These are phyloP conservation scores for Prochilodus magdalenae DNA, from an alignment of 2,113 vertebrate genomes.

Conservation along the genomic window DNA sequence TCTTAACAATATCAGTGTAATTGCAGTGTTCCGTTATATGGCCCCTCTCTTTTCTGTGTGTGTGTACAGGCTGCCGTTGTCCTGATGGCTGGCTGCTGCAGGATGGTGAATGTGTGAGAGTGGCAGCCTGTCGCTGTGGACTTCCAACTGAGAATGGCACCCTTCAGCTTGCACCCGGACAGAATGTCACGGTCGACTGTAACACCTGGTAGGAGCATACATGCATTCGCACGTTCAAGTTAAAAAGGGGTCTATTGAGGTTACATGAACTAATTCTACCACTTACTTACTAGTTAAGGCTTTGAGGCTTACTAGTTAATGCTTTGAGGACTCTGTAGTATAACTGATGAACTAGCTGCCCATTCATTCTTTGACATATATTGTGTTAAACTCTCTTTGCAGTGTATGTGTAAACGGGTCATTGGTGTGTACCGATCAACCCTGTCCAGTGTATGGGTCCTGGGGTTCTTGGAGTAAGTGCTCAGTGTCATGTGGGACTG, in stretches of 20 bases:
- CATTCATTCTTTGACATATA: neutral
- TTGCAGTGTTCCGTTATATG: no score
- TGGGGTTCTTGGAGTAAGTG: slow-evolving; percentile 86
- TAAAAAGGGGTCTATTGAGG: neutral
- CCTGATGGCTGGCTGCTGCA: slow-evolving; percentile 81
- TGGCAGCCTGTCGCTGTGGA: slow-evolving; percentile 83
- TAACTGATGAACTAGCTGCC: neutral
- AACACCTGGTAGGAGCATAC: slow-evolving; percentile 80
- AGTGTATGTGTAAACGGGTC: slow-evolving; percentile 85
- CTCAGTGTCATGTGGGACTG: slow-evolving; percentile 79
- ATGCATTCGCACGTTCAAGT: neutral
- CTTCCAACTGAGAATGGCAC: slow-evolving; percentile 76
- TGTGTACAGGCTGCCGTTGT: slow-evolving; percentile 85
- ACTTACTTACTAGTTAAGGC: neutral
- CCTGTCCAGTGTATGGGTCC: slow-evolving; percentile 77
- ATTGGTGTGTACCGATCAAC: slow-evolving; percentile 70
- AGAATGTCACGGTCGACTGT: slow-evolving; percentile 73
- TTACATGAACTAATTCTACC: neutral
- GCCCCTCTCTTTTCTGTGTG: neutral
- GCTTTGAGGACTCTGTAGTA: no score
- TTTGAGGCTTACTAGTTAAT: no score
- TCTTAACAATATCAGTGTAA: no score
- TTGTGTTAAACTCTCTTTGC: neutral
- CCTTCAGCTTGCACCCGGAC: slow-evolving; percentile 70
- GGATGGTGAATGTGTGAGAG: slow-evolving; percentile 77